phyloP scores from a whole-genome alignment of 2,888 invertebrate species.

The Gisinianus flammeolus region DNA sequence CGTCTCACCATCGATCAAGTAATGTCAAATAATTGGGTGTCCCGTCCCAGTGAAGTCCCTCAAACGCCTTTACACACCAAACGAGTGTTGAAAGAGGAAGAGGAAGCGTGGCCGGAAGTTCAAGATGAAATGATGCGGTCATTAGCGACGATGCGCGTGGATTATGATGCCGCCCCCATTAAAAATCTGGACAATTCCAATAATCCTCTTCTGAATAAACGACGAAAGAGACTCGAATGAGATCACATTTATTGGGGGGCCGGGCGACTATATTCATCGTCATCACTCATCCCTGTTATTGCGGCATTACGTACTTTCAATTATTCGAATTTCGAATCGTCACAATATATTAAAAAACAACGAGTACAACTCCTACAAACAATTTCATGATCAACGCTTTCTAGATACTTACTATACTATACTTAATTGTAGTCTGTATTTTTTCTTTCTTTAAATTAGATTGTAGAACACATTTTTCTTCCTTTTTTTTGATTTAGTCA shows the following conservation, averaged over 20 bases:
- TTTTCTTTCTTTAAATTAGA: too few relatives aligned
- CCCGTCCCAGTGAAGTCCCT: conserved; percentile 84
- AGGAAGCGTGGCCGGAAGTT: conserved; percentile 94
- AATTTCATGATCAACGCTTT: too few relatives aligned
- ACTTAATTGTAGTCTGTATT: too few relatives aligned
- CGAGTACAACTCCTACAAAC: background rate
- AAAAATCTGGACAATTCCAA: conserved; percentile 92
- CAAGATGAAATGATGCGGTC: conserved; percentile 99
- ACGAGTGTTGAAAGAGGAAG: conserved; percentile 85
- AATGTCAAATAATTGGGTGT: conserved; percentile 84
- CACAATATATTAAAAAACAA: too few relatives aligned
- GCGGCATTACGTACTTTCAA: conserved; percentile 1
- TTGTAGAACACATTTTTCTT: too few relatives aligned
- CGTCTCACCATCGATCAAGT: conserved; percentile 90
- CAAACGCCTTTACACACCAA: conserved; percentile 94
- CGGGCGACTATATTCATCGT: too few relatives aligned
- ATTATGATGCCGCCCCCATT: conserved; percentile 93
- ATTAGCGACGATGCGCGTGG: conserved; percentile 96
- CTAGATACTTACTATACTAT: too few relatives aligned
- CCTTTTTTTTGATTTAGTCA: too few relatives aligned
- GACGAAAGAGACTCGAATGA: conserved; percentile 62
- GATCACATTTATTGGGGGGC: background rate
- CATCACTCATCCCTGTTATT: background rate
- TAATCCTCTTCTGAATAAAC: conserved; percentile 87
- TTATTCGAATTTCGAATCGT: too few relatives aligned